Evolutionary conservation across 64 coral and sea anemone genomes (phyloP), one percentile per base, ranked within the genome.

Genomic region (Dendronephthya gigantea): DNA sequence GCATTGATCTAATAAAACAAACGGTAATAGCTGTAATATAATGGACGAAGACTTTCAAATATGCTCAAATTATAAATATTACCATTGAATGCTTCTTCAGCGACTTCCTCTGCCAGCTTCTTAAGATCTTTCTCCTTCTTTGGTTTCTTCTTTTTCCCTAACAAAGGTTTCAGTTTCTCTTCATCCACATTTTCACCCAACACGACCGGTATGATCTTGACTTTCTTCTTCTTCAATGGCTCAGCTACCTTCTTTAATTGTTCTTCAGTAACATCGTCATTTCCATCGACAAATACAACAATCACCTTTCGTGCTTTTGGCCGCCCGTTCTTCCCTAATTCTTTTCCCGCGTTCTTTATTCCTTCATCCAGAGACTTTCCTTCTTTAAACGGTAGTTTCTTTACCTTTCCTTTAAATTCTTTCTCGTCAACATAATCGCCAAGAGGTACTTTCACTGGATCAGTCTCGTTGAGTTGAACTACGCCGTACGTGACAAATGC

Each of bases 1-100:
- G 17, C 94, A 98, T 15, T 92, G 92, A 88, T 98, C 94, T 97
- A 25, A 25, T 58, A 82, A 27, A n/a, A 6, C 59, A 3, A 82
- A 35, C 59, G 31, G 4, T 36, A 14, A 17, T 2, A 56, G 6
- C 34, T 34, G n/a, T 33, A 22, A 15, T 9, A 25, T 14, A 30
- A 75, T 34, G 29, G 2, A 11, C 50, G n/a, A 33, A 37, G 34
- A 75, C 3, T 37, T 25, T 16, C 25, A 75, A 28, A 31, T 75
- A 22, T 37, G 35, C n/a, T 25, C 23, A 75, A 12, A 4, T 37
- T 75, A 4, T 34, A 7, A 30, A 30, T 75, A 4, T 33, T 55
- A 93, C 92, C 92, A 68, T 87, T 90, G 23, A 35, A 39, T 22
- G 89, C 85, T 88, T 93, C 89, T 2, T 83, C 66, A 65, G 89